Evolutionary conservation across 2,113 vertebrate genomes (phyloP).

Genomic region (Sigmodon hispidus): DNA sequence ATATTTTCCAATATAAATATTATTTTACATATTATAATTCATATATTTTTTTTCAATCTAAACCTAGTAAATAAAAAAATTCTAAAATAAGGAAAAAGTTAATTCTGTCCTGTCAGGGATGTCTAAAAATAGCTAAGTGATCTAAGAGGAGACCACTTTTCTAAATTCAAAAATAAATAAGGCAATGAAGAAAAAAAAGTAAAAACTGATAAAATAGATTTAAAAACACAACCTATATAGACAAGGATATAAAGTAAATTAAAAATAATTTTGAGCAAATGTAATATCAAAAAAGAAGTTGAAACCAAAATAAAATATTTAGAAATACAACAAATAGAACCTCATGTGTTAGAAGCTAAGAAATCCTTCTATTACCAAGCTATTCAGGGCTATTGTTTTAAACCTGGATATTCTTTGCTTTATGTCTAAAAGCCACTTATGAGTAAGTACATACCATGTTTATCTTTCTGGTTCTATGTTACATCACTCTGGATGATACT

Average conservation of each 20-base stretch:
- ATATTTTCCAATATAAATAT: neutral
- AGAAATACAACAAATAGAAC: neutral
- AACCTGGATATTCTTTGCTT: too few relatives aligned
- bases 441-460: too few relatives aligned
- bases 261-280: neutral
- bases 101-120: neutral
- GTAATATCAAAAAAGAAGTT: neutral
- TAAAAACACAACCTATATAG: neutral
- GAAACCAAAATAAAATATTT: slow-evolving; percentile 27
- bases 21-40: neutral
- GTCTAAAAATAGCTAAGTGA: neutral
- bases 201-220: neutral
- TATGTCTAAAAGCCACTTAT: too few relatives aligned
- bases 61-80: neutral
- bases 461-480: too few relatives aligned
- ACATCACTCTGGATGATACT: too few relatives aligned
- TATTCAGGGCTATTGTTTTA: too few relatives aligned
- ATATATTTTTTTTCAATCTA: neutral
- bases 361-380: too few relatives aligned
- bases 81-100: neutral
- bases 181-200: neutral
- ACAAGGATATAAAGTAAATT: neutral
- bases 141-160: neutral
- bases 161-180: neutral
- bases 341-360: neutral